A percentile compares a stretch with the other conserved stretches of the same genome.
These are phyloP conservation scores for Clepsis dumicolana DNA, from an alignment of 2,888 invertebrate genomes.

Conservation along the genomic window DNA sequence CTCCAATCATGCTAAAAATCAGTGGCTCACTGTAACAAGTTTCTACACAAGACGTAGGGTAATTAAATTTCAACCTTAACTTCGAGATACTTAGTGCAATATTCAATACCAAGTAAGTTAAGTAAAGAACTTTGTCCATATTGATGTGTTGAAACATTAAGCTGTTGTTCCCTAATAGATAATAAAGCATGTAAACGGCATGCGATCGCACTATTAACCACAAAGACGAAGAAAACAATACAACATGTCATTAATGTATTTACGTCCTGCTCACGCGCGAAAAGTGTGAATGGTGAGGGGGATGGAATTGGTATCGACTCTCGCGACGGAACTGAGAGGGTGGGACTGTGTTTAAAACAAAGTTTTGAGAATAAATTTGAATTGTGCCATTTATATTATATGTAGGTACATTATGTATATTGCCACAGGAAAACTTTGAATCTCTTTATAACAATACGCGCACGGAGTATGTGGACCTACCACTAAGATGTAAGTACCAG, in stretches of 20 bases:
- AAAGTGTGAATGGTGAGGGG: neutral
- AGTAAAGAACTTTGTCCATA: neutral
- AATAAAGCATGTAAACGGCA: conserved; percentile 17
- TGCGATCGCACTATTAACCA: conserved; percentile 18
- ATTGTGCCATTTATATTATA: too few relatives aligned
- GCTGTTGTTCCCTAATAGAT: conserved; percentile 12
- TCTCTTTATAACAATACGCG: too few relatives aligned
- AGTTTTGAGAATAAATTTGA: too few relatives aligned
- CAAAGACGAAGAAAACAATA: neutral
- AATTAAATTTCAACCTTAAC: neutral
- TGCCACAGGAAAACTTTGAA: too few relatives aligned
- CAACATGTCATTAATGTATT: neutral
- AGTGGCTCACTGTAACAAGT: neutral
- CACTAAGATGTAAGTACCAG: too few relatives aligned
- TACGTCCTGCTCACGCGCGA: neutral
- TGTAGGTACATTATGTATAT: too few relatives aligned
- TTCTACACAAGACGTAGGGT: neutral
- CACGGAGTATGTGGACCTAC: too few relatives aligned
- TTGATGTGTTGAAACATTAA: conserved; percentile 15
- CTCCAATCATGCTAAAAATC: too few relatives aligned
- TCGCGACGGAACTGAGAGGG: neutral
- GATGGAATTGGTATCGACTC: neutral
- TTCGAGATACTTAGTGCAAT: neutral
- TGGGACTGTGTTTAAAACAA: neutral
- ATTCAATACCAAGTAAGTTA: neutral